A percentile compares a stretch with the other conserved stretches of the same genome.
Evolutionary conservation across 2,797 vertebrate species (phyloP).

Genomic region (Anniella stebbinsi): DNA sequence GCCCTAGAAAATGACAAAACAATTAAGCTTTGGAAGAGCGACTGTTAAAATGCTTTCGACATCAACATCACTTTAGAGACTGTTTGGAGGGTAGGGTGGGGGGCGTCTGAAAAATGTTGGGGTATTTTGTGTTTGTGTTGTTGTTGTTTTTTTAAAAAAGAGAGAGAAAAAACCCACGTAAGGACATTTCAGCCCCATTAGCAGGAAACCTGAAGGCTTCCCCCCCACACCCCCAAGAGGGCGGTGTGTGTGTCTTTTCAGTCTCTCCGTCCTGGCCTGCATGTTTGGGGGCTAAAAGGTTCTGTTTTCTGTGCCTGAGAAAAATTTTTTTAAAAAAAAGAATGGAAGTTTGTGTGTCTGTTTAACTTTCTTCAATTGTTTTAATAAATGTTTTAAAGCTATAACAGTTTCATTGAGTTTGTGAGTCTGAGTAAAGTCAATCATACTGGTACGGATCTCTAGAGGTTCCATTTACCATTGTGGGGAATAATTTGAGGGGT

Average conservation of each 20-base stretch:
- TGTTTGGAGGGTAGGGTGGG: constrained; percentile 40
- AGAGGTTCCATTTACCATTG: no score
- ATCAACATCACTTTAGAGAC: constrained; percentile 63
- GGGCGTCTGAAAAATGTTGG: neutral
- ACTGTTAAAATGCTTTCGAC: constrained; percentile 86
- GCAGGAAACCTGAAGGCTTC: constrained; percentile 61
- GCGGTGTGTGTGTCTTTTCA: constrained; percentile 40
- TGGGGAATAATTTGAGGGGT: no score
- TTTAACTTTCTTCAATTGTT: no score
- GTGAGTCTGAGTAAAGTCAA: no score
- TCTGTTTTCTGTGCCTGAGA: constrained; percentile 58
- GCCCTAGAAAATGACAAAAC: constrained; percentile 99
- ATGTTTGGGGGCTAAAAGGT: constrained; percentile 45
- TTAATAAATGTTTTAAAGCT: no score
- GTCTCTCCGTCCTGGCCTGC: constrained; percentile 51
- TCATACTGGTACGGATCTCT: no score
- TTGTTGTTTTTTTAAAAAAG: constrained; percentile 56
- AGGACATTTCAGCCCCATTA: constrained; percentile 48
- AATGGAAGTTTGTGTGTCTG: no score
- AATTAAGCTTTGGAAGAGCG: constrained; percentile 99
- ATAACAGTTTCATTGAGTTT: no score
- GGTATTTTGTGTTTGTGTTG: constrained; percentile 40
- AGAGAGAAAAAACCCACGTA: constrained; percentile 32
- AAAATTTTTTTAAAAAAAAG: no score
- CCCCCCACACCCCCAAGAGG: constrained; percentile 25